A percentile compares a stretch with the other conserved stretches of the same genome.
These are phyloP conservation scores for Stegana nigrithorax DNA, from an alignment of 2,888 invertebrate species.

Conservation along the genomic window DNA sequence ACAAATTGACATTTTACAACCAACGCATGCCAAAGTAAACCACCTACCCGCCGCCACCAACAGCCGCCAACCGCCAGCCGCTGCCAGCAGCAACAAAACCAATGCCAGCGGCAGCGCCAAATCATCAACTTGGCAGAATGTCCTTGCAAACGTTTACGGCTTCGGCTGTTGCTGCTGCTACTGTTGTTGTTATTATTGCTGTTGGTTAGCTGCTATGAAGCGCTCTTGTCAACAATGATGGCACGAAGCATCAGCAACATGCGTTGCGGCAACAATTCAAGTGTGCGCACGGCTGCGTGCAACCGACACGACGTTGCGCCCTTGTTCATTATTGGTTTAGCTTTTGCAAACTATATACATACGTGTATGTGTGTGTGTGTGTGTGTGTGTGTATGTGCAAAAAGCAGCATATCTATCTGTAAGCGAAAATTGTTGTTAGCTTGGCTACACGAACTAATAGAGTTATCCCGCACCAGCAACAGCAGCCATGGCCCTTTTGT, in stretches of 20 bases:
- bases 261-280: slow-evolving; percentile 52
- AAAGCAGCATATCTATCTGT: background rate
- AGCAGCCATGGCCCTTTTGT: slow-evolving; percentile 34
- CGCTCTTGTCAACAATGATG: slow-evolving; percentile 57
- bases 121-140: background rate
- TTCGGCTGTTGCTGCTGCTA: slow-evolving; percentile 8
- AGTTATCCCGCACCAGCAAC: slow-evolving; percentile 42
- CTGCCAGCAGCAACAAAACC: slow-evolving; percentile 2
- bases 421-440: too few relatives aligned
- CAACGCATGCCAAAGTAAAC: slow-evolving; percentile 46
- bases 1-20: slow-evolving; percentile 60
- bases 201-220: slow-evolving; percentile 32
- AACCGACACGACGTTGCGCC: background rate
- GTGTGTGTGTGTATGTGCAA: slow-evolving; percentile 26
- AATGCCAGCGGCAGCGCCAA: background rate
- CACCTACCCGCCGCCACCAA: slow-evolving; percentile 22
- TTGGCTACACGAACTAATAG: slow-evolving; percentile 45
- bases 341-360: slow-evolving; percentile 21
- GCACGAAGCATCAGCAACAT: slow-evolving; percentile 56
- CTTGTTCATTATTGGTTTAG: slow-evolving; percentile 40
- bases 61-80: slow-evolving; percentile 25
- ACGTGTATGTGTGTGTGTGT: background rate
- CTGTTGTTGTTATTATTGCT: slow-evolving; percentile 32
- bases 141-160: slow-evolving; percentile 19
- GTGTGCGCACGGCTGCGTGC: slow-evolving; percentile 33